These are phyloP conservation scores for Tragulus kanchil DNA, from an alignment of 2,113 vertebrate genomes.

Conservation along the genomic window DNA sequence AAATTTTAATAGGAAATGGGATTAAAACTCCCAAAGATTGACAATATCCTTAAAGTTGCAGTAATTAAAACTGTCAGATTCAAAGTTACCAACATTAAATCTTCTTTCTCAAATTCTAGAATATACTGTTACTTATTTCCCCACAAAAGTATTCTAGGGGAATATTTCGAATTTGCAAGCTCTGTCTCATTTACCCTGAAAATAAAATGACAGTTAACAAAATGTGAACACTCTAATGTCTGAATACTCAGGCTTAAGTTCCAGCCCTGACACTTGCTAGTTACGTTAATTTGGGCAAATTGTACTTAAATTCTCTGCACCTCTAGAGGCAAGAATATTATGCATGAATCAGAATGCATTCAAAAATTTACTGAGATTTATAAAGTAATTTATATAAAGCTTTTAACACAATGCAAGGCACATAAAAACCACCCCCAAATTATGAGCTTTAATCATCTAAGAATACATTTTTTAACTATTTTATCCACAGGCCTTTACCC, in stretches of 20 bases:
- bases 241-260: background rate
- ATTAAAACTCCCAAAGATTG: background rate
- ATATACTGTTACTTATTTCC: background rate
- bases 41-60: background rate
- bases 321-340: slow-evolving; percentile 7
- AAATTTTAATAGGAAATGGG: background rate
- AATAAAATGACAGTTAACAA: background rate
- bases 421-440: background rate
- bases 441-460: background rate
- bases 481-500: background rate
- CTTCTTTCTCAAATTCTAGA: background rate
- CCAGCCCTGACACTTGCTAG: background rate
- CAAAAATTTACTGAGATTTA: background rate
- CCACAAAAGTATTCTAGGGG: background rate
- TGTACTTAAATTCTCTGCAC: background rate
- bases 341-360: no score
- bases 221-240: background rate
- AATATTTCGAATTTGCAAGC: background rate
- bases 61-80: background rate
- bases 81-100: background rate
- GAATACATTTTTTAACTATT: background rate
- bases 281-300: background rate
- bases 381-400: background rate
- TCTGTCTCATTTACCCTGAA: background rate
- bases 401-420: background rate